Evolutionary conservation across 2,797 vertebrate species (phyloP).

Genomic region (Champsocephalus gunnari): DNA sequence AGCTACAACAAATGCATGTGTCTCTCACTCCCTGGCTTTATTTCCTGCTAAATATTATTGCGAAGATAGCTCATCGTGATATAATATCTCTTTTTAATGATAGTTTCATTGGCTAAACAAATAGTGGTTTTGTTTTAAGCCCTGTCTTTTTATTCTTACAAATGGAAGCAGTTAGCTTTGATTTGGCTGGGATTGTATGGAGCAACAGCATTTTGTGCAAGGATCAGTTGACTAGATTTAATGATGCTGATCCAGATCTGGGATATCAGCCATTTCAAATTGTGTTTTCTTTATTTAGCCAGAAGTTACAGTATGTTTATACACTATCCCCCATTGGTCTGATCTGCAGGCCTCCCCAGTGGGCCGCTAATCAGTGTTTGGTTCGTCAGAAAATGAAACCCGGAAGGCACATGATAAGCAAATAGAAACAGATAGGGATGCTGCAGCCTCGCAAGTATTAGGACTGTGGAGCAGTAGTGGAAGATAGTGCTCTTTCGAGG

Average conservation of each 20-base stretch:
- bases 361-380: conserved; percentile 21
- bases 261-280: conserved; percentile 52
- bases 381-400: conserved; percentile 48
- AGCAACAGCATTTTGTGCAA: conserved; percentile 26
- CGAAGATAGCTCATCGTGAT: background rate
- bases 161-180: background rate
- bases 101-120: background rate
- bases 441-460: conserved; percentile 8
- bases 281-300: conserved; percentile 29
- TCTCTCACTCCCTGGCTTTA: background rate
- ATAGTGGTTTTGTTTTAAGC: conserved; percentile 3
- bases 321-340: conserved; percentile 21
- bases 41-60: background rate
- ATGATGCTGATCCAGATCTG: conserved; percentile 46
- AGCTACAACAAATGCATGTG: background rate
- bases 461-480: conserved; percentile 5
- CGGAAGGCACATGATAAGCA: conserved; percentile 48
- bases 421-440: conserved; percentile 22
- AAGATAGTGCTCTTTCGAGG: background rate
- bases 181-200: conserved; percentile 27
- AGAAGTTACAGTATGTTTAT: conserved; percentile 23
- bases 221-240: conserved; percentile 36
- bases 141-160: conserved; percentile 13
- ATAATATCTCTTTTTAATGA: background rate
- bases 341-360: conserved; percentile 24